These are phyloP conservation scores for Hybognathus amarus DNA, from an alignment of 2,797 vertebrate genomes.

Conservation along the genomic window DNA sequence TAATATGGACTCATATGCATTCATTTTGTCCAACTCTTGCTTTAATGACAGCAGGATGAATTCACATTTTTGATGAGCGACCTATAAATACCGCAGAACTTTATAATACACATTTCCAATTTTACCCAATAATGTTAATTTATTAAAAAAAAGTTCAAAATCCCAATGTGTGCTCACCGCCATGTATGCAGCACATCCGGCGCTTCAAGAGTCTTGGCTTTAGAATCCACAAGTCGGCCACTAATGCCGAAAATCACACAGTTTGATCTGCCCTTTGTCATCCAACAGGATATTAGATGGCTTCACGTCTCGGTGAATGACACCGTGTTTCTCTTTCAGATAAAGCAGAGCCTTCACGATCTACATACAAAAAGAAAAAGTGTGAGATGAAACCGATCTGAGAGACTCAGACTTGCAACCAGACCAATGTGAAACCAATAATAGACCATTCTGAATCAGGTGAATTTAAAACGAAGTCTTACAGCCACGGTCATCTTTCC, in stretches of 20 bases:
- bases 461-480: slow-evolving; percentile 63
- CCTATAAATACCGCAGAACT: not conserved
- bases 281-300: slow-evolving; percentile 96
- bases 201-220: slow-evolving; percentile 94
- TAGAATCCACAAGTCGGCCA: slow-evolving; percentile 93
- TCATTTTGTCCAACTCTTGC: not conserved
- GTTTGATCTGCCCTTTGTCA: slow-evolving; percentile 91
- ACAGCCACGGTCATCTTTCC: slow-evolving; percentile 97
- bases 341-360: slow-evolving; percentile 93
- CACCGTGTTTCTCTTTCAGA: slow-evolving; percentile 94
- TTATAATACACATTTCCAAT: not conserved
- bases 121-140: not conserved
- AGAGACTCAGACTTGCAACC: not conserved
- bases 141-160: not conserved
- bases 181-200: slow-evolving; percentile 97
- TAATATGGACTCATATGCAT: not conserved
- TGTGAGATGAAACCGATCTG: not conserved
- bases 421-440: not conserved
- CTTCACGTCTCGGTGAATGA: slow-evolving; percentile 94
- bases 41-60: not conserved
- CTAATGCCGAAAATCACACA: slow-evolving; percentile 97
- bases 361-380: slow-evolving; percentile 64
- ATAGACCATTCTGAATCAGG: not conserved
- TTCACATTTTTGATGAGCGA: not conserved
- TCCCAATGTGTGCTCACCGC: slow-evolving; percentile 79